Evolutionary conservation across 2,888 invertebrate species (phyloP), one percentile per base, ranked within the genome.

Genomic region (Drosophila dives): DNA sequence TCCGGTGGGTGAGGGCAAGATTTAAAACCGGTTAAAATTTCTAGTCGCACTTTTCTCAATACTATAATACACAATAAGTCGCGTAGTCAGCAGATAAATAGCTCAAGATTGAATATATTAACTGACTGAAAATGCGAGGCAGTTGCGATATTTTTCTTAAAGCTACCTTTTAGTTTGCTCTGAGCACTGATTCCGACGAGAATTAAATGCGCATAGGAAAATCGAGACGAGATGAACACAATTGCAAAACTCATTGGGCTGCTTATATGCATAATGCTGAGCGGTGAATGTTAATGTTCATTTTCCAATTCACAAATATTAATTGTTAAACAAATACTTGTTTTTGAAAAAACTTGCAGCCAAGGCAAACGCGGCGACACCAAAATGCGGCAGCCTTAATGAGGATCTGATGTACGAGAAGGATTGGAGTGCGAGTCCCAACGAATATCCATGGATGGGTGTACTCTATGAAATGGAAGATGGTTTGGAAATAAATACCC

Each of bases 371-470:
- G 64, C 38, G 7, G 60, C 70, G 2, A 1, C 34, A 0, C 1
- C 34, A 0, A 40, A 64, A 1, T 86, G 86, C 26, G 86, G 86
- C 4, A 49, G 12, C 1, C 61, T 86, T 15, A 74, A 82, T 8
- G 86, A 86, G 53, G 64, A 72, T 2, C 15, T 77, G 23, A 59
- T 86, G n/a, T 82, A 72, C 33, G 49, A 33, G n/a, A 58, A 2
- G 0, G n/a, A 36, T 5, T 1, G 1, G 17, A 10, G 71, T n/a
- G 71, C 87, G 26, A 72, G 69, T 12, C 87, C 87, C 5, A 49
- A 78, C 5, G 87, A 86, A 54, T 76, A 75, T 49, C 66, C 83
- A 6, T 86, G 87, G 86, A 58, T 86, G 7, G 86, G 87, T 1
- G 2, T 84, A 10, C 71, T 85, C 17, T 38, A 59, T 29, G 26